phyloP scores from a whole-genome alignment of 2,113 vertebrate genomes.

The Neomonachus schauinslandi region DNA sequence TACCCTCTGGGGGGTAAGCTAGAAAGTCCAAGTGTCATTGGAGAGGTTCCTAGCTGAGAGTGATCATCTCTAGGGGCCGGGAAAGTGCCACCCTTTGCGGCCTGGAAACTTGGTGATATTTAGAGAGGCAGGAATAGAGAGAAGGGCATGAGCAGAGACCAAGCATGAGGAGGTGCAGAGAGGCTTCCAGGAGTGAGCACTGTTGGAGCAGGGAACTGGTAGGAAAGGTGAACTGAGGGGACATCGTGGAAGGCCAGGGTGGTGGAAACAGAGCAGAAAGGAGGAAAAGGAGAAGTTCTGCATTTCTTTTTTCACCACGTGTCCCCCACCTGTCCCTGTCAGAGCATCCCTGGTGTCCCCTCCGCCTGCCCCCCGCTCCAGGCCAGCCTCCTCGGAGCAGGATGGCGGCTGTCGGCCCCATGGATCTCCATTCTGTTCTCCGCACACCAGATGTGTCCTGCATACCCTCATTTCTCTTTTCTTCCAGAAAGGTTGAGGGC shows the following conservation, averaged over 20 bases:
- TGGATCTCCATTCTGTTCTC: not conserved
- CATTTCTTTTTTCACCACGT: not conserved
- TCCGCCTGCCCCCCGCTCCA: fast-evolving
- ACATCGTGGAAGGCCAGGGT: fast-evolving
- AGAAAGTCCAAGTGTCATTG: not conserved
- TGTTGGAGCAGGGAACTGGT: fast-evolving
- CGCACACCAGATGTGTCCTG: not conserved
- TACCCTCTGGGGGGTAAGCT: not conserved
- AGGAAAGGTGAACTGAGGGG: not conserved
- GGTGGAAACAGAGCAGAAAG: not conserved
- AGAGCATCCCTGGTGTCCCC: not conserved
- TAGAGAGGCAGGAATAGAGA: not conserved
- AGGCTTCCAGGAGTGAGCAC: not conserved
- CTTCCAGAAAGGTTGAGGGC: not conserved
- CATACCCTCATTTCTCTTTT: not conserved
- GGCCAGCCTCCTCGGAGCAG: not conserved
- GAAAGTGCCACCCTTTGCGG: too few species aligned
- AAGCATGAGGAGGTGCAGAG: fast-evolving
- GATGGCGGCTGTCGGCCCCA: fast-evolving
- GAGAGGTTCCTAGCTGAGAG: not conserved
- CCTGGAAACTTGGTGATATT: not conserved
- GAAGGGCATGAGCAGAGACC: not conserved
- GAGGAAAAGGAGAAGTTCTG: not conserved
- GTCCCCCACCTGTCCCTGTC: not conserved
- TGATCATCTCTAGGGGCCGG: not conserved